Conservation (phyloP, 1,140 invertebrate genomes). For the Eupeodes corollae region DNA sequence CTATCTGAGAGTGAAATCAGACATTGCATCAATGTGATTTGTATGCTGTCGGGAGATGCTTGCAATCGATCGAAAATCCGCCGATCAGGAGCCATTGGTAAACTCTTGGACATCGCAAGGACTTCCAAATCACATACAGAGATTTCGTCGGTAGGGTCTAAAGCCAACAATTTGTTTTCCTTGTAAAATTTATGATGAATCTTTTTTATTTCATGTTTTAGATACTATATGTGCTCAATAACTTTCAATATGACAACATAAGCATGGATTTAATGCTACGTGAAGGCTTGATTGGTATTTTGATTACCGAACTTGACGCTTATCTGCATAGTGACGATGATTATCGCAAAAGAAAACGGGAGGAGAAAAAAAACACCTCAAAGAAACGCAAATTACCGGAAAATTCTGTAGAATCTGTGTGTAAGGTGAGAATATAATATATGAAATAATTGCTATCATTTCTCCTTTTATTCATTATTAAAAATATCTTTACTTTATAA, state of each 20-base stretch:
- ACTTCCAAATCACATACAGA: conserved; percentile 25
- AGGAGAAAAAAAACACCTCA: conserved; percentile 23
- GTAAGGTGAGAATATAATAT: conserved; percentile 15
- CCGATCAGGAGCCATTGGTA: conserved; percentile 27
- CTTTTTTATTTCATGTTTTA: conserved; percentile 5
- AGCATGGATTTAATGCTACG: conserved; percentile 32
- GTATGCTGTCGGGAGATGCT: conserved; percentile 26
- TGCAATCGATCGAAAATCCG: conserved; percentile 34
- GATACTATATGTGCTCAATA: conserved; percentile 29
- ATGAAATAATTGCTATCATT: too few relatives aligned
- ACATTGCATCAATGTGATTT: conserved; percentile 33
- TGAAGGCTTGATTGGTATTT: conserved; percentile 25
- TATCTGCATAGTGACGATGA: conserved; percentile 31
- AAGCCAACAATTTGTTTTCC: neutral
- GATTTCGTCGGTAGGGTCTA: conserved; percentile 20
- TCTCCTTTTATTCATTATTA: too few relatives aligned
- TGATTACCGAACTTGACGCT: conserved; percentile 27
- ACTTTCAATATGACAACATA: conserved; percentile 35
- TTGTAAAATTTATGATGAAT: neutral
- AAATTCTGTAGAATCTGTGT: conserved; percentile 16
- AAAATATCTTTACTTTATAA: too few relatives aligned
- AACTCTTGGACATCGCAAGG: conserved; percentile 26
- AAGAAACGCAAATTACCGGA: conserved; percentile 29
- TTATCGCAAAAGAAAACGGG: conserved; percentile 24
- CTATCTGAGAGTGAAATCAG: conserved; percentile 23